Evolutionary conservation across 2,113 vertebrate species (phyloP).

Genomic region (Cynocephalus volans): DNA sequence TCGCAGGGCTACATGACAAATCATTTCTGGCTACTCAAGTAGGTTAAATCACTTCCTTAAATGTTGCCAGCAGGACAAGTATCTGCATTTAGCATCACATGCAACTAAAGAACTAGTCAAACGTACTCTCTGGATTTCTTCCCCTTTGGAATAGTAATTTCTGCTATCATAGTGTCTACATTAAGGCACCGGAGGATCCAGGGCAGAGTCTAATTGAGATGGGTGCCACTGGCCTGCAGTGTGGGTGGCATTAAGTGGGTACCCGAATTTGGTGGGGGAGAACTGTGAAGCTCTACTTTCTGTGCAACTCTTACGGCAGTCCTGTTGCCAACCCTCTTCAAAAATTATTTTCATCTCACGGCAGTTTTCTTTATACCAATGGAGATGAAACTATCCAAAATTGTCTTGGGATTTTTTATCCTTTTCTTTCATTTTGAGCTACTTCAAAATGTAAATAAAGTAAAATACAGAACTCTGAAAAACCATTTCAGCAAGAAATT

Average conservation of each 20-base stretch:
- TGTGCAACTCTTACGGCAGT: background rate
- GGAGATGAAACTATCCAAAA: background rate
- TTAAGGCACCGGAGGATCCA: background rate
- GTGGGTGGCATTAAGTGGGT: background rate
- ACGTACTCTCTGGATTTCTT: background rate
- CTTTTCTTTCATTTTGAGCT: background rate
- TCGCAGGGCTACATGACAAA: conserved; percentile 40
- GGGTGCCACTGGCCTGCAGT: background rate
- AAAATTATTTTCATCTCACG: background rate
- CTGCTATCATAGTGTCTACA: background rate
- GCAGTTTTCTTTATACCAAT: background rate
- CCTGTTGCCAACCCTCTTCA: background rate
- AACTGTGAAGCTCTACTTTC: background rate
- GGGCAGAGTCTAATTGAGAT: background rate
- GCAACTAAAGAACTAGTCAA: conserved; percentile 19
- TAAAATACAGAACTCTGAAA: background rate
- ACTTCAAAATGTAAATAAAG: conserved; percentile 22
- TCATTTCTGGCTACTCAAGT: conserved; percentile 37
- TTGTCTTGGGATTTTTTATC: background rate
- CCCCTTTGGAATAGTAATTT: conserved; percentile 12
- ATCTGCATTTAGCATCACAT: conserved; percentile 53
- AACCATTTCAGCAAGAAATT: background rate
- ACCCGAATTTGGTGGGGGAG: background rate
- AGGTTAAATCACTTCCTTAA: conserved; percentile 63
- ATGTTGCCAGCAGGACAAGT: conserved; percentile 21